Conservation (phyloP, 2,888 invertebrate genomes). For the Pseudeuparius sepicola region DNA sequence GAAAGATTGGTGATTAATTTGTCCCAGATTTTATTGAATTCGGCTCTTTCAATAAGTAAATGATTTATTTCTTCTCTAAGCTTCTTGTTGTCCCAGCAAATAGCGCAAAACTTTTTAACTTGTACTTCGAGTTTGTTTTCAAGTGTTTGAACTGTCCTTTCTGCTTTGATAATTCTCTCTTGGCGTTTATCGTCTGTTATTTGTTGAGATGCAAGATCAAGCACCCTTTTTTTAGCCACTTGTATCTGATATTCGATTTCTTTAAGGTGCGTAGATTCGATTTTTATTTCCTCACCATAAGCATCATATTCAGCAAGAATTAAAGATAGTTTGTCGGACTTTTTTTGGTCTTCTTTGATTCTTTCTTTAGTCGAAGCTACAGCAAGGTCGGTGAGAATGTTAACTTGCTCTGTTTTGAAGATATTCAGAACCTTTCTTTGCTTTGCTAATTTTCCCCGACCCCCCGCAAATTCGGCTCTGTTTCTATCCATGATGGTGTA, state of each 20-base stretch:
- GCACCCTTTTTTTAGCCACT: constrained; percentile 24
- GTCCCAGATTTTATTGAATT: constrained; percentile 75
- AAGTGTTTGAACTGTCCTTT: constrained; percentile 50
- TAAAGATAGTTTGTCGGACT: constrained; percentile 43
- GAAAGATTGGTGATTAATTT: constrained; percentile 64
- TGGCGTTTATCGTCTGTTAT: constrained; percentile 41
- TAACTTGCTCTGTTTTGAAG: constrained; percentile 52
- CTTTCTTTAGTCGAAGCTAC: constrained; percentile 49
- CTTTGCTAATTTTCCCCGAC: constrained; percentile 46
- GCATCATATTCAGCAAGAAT: constrained; percentile 48
- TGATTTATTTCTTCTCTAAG: constrained; percentile 71
- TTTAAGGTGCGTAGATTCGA: constrained; percentile 35
- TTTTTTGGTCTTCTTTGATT: constrained; percentile 44
- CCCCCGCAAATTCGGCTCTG: constrained; percentile 46
- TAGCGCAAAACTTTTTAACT: constrained; percentile 65
- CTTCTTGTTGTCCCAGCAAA: constrained; percentile 60
- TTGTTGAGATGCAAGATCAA: constrained; percentile 24
- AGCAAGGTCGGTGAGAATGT: constrained; percentile 52
- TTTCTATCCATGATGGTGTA: constrained; percentile 64
- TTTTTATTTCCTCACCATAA: constrained; percentile 35
- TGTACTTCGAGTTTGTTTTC: constrained; percentile 65
- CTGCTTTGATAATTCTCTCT: constrained; percentile 42
- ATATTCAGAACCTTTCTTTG: constrained; percentile 52
- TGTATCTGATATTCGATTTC: constrained; percentile 45
- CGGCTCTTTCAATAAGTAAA: constrained; percentile 62